Conservation (phyloP, 2,888 invertebrate species). For the Euclidia mi region DNA sequence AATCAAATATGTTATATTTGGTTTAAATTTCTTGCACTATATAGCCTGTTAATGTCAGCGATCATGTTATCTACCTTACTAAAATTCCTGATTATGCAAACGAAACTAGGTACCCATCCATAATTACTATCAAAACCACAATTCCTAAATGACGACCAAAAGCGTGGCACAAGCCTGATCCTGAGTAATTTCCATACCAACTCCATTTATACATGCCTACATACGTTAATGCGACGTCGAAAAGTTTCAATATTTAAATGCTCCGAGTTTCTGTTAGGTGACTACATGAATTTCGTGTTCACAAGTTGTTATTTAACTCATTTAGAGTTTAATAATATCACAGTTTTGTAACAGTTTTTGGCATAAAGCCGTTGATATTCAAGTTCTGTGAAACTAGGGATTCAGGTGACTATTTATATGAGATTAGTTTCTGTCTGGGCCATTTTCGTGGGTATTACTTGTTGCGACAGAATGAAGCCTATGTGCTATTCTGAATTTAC, state of each 20-base stretch:
- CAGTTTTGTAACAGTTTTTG: conserved; percentile 12
- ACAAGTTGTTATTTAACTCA: conserved; percentile 40
- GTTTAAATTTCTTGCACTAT: too few relatives aligned
- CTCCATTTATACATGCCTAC: conserved; percentile 23
- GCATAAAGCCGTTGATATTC: not conserved
- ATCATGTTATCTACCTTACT: too few relatives aligned
- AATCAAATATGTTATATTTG: too few relatives aligned
- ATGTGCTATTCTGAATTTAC: too few relatives aligned
- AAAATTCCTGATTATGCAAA: too few relatives aligned
- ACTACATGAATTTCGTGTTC: conserved; percentile 26
- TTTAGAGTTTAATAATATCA: conserved; percentile 45
- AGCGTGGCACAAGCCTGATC: conserved; percentile 14
- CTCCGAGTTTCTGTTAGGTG: conserved; percentile 22
- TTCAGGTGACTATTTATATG: not conserved
- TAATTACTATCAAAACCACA: conserved; percentile 17
- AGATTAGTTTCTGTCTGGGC: too few relatives aligned
- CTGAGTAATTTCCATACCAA: conserved; percentile 27
- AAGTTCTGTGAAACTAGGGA: not conserved
- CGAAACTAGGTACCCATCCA: not conserved
- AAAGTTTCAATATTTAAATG: conserved; percentile 46
- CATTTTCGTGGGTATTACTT: too few relatives aligned
- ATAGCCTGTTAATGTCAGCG: too few relatives aligned
- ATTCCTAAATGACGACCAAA: conserved; percentile 15
- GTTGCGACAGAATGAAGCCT: too few relatives aligned
- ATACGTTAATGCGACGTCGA: conserved; percentile 17